phyloP scores from a whole-genome alignment of 2,888 invertebrate genomes.

The Platycheirus rosarum region DNA sequence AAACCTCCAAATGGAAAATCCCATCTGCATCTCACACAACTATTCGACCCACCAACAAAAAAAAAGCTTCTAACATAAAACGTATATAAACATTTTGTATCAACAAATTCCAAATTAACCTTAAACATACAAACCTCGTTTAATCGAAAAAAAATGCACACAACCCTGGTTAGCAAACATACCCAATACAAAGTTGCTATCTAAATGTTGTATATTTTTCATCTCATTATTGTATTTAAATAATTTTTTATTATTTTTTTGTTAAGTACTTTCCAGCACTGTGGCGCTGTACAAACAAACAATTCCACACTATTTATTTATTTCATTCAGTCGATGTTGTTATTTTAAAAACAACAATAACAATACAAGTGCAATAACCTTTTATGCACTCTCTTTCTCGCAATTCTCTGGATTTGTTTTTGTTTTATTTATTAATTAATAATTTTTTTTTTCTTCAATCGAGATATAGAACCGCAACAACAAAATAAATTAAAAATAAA shows the following conservation, averaged over 20 bases:
- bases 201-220: slow-evolving; percentile 13
- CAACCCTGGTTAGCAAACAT: slow-evolving; percentile 5
- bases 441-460: background rate
- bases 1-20: background rate
- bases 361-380: slow-evolving; percentile 73
- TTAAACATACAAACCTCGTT: background rate
- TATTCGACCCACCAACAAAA: background rate
- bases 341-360: slow-evolving; percentile 66
- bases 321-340: slow-evolving; percentile 54
- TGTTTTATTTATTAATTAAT: background rate
- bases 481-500: slow-evolving; percentile 43
- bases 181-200: slow-evolving; percentile 17
- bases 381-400: slow-evolving; percentile 59
- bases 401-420: background rate
- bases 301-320: slow-evolving; percentile 34
- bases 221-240: too few relatives aligned
- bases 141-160: slow-evolving; percentile 6
- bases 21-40: background rate
- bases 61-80: background rate
- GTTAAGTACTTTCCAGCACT: background rate
- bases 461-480: slow-evolving; percentile 12
- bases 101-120: background rate
- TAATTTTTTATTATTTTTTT: background rate
- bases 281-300: background rate
- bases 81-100: background rate